Evolutionary conservation across 2,113 vertebrate genomes (phyloP), one percentile per base, ranked within the genome.

Genomic region (Notarius quadriscutis): DNA sequence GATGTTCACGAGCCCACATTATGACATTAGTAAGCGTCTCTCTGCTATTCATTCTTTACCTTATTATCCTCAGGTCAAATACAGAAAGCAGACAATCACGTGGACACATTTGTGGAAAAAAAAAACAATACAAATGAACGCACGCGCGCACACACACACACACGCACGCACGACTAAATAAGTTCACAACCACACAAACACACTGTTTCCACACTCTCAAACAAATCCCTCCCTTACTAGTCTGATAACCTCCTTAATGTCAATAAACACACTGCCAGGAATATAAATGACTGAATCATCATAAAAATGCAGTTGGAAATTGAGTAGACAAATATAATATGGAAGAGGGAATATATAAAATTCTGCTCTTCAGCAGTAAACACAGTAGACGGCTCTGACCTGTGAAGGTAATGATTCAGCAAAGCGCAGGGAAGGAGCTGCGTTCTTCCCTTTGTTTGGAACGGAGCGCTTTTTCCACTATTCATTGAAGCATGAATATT

Each of bases 341-440:
- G 30, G 65, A 55, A 25, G 50, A 57, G 57, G 81, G 51, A 58
- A 80, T 86, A 86, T 78, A 58, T 67, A 79, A 75, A 74, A 87
- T 63, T 27, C 80, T 55, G 83, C 83, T 85, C 75, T 41, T 74
- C 27, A 41, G 60, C 71, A 90, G 89, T 88, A 83, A 93, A 91
- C 85, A 91, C 80, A 90, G 87, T 85, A 92, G 91, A 84, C 88
- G 90, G 78, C 51, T 89, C 86, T 92, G 91, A 93, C 91, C 92
- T 94, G 92, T 91, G 88, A 93, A 94, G 91, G 87, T 88, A 90
- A 84, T 86, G 82, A 80, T 89, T 93, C 84, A 90, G 88, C 88
- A 77, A 91, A 86, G 85, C 80, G 58, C 72, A 87, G 85, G 57
- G 91, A 87, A 92, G 85, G 90, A 86, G 91, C 81, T 93, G 84